These are phyloP conservation scores for Coturnix japonica DNA, from an alignment of 2,113 vertebrate genomes.

Conservation along the genomic window DNA sequence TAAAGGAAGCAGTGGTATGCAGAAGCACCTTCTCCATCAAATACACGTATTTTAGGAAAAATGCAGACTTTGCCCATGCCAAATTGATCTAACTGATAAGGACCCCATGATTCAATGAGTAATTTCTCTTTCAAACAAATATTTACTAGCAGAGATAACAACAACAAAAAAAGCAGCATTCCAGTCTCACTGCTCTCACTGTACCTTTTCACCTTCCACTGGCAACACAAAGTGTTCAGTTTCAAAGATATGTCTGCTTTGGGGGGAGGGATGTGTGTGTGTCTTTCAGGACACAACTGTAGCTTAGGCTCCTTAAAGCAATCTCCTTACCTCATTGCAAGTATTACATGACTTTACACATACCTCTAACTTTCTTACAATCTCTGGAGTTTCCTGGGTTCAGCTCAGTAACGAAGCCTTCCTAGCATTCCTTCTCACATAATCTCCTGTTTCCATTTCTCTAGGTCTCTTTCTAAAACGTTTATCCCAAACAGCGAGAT, in stretches of 20 bases:
- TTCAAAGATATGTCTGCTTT: not conserved
- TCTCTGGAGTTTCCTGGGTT: not conserved
- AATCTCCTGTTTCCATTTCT: not conserved
- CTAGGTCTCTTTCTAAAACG: conserved; percentile 45
- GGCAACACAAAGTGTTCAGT: not conserved
- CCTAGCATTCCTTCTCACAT: not conserved
- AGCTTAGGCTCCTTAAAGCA: not conserved
- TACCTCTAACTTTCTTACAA: not conserved
- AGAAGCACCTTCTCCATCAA: conserved; percentile 40
- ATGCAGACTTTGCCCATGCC: conserved; percentile 69
- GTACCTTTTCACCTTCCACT: conserved; percentile 68
- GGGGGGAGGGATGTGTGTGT: not conserved
- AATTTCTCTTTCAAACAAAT: conserved; percentile 79
- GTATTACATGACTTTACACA: not conserved
- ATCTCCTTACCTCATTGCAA: not conserved
- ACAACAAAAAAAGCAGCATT: conserved; percentile 53
- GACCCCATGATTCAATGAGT: conserved; percentile 70
- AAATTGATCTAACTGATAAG: conserved; percentile 75
- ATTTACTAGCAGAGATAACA: conserved; percentile 80
- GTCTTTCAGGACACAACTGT: not conserved
- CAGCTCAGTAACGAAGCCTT: not conserved
- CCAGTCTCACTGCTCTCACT: conserved; percentile 38
- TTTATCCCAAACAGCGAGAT: conserved; percentile 78
- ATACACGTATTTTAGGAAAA: conserved; percentile 58
- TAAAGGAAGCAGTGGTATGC: conserved; percentile 13